Evolutionary conservation across 2,113 vertebrate species (phyloP).

Genomic region (Athene cunicularia): DNA sequence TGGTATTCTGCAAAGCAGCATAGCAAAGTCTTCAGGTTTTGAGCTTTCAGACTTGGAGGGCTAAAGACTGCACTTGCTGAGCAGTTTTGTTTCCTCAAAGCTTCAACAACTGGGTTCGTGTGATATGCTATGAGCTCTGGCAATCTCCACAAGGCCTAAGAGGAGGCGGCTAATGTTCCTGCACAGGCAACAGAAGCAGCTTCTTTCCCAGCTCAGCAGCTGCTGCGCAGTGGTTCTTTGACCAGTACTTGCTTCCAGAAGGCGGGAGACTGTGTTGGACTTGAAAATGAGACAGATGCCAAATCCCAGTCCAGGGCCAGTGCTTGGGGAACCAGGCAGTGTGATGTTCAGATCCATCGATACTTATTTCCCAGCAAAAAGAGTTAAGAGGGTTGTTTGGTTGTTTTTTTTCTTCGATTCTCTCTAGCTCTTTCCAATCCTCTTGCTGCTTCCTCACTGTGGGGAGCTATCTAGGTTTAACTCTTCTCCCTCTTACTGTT

Average conservation of each 20-base stretch:
- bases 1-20: neutral
- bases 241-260: neutral
- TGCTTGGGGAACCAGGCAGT: neutral
- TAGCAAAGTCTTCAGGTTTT: neutral
- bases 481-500: neutral
- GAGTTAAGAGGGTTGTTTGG: neutral
- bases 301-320: neutral
- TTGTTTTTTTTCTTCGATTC: neutral
- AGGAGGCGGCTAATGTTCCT: neutral
- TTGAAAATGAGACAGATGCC: neutral
- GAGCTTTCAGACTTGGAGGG: neutral
- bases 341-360: neutral
- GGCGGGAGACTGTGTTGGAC: neutral
- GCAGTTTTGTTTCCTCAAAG: neutral
- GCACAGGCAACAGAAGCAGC: neutral
- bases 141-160: neutral
- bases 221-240: neutral
- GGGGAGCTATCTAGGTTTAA: neutral
- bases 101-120: neutral
- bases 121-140: neutral
- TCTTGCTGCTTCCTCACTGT: neutral
- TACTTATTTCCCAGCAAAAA: neutral
- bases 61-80: neutral
- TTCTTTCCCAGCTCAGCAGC: neutral
- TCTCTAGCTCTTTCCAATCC: neutral